These are phyloP conservation scores for Marronus borbonicus DNA, from an alignment of 2,888 invertebrate genomes.

Conservation along the genomic window DNA sequence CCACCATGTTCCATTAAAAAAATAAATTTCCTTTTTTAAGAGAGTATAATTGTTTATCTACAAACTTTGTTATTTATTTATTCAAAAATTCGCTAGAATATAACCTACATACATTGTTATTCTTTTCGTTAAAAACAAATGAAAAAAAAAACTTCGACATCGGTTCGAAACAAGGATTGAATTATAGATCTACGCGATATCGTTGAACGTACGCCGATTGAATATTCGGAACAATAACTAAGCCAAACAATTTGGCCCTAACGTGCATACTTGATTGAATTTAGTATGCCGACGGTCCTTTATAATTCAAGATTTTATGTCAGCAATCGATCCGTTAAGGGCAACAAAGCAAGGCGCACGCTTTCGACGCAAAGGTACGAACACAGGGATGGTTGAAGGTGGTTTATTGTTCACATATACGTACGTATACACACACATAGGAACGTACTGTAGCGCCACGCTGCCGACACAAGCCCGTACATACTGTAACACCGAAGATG, in stretches of 20 bases:
- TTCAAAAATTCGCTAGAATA: no score
- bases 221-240: conserved; percentile 40
- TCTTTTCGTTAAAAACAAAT: not conserved
- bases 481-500: conserved; percentile 21
- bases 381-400: not conserved
- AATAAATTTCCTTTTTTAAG: no score
- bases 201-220: conserved; percentile 22
- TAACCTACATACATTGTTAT: not conserved
- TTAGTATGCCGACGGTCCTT: conserved; percentile 21
- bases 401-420: not conserved
- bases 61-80: no score
- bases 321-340: conserved; percentile 37
- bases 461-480: not conserved
- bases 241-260: conserved; percentile 25
- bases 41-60: no score
- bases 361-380: conserved; percentile 10
- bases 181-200: conserved; percentile 18
- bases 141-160: not conserved
- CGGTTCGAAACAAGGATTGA: not conserved
- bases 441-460: not conserved
- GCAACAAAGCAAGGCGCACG: conserved; percentile 14
- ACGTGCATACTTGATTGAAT: conserved; percentile 23
- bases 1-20: no score
- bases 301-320: conserved; percentile 44
- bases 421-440: not conserved